Percentiles rank a stretch among this genome's conserved stretches.
Evolutionary conservation across 2,113 vertebrate species (phyloP).

Genomic region (Talpa occidentalis): DNA sequence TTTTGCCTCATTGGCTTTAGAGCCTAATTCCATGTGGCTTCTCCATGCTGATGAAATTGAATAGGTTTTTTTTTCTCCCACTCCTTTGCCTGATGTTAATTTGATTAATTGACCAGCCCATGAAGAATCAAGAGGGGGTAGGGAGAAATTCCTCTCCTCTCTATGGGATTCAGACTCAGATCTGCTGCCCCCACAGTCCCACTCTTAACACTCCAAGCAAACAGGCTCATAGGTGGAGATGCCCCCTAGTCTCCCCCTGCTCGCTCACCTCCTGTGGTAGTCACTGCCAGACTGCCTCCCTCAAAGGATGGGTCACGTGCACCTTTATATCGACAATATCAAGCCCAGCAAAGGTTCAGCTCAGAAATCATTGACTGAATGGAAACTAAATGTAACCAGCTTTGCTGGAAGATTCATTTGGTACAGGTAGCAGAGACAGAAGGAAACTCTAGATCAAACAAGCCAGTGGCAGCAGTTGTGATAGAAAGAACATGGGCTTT

Average conservation of each 20-base stretch:
- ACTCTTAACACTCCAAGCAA: too few species aligned
- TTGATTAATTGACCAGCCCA: not conserved
- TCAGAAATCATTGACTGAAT: not conserved
- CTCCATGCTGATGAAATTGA: not conserved
- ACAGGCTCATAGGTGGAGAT: not conserved
- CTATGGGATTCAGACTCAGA: not conserved
- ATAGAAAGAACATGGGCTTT: not conserved
- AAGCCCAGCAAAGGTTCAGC: not conserved
- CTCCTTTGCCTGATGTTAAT: not conserved
- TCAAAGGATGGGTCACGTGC: not conserved
- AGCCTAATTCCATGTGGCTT: too few species aligned
- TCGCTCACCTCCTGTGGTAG: not conserved
- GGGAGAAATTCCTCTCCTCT: not conserved
- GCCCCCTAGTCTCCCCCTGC: not conserved
- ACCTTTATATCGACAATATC: not conserved
- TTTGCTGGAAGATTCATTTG: not conserved
- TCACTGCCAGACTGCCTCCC: fast-evolving
- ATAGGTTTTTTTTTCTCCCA: not conserved
- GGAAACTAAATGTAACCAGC: not conserved
- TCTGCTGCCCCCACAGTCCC: not conserved
- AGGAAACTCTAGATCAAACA: not conserved
- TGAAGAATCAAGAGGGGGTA: too few species aligned
- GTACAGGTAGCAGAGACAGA: not conserved
- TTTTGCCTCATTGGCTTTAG: too few species aligned
- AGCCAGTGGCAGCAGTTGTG: not conserved